A percentile compares a stretch with the other conserved stretches of the same genome.
Evolutionary conservation across 1,140 invertebrate species (phyloP).

Genomic region (Berghia stephanieae): DNA sequence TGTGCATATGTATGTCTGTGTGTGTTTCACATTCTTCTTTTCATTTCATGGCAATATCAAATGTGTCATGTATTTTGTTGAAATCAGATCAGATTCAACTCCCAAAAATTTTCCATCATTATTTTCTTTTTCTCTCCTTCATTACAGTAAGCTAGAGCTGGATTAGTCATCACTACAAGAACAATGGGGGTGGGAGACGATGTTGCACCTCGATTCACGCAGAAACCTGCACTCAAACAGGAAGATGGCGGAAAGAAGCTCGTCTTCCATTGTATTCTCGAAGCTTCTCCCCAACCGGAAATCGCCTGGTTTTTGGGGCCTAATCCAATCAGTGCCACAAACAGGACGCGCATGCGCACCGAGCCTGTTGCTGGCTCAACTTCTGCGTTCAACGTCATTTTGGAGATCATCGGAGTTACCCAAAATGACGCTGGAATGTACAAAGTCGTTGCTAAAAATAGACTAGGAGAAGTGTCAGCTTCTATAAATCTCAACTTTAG

Average conservation of each 20-base stretch:
- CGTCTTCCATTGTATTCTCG: slow-evolving; percentile 63
- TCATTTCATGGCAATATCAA: neutral
- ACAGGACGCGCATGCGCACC: slow-evolving; percentile 57
- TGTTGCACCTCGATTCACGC: slow-evolving; percentile 94
- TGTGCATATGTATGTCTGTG: neutral
- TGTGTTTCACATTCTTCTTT: neutral
- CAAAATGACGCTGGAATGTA: slow-evolving; percentile 96
- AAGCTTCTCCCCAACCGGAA: slow-evolving; percentile 63
- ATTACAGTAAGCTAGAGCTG: neutral
- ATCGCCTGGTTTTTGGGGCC: slow-evolving; percentile 63
- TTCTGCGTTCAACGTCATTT: slow-evolving; percentile 55
- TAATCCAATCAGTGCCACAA: slow-evolving; percentile 47
- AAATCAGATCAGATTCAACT: neutral
- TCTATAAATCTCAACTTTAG: slow-evolving; percentile 99
- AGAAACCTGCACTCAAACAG: slow-evolving; percentile 95
- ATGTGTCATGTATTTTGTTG: neutral
- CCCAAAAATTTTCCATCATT: neutral
- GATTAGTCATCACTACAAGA: slow-evolving; percentile 11
- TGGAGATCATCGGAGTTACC: slow-evolving; percentile 94
- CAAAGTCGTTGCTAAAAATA: slow-evolving; percentile 97
- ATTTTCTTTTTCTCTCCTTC: neutral
- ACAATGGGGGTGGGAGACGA: slow-evolving; percentile 91
- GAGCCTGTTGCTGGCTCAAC: slow-evolving; percentile 53
- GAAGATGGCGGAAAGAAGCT: slow-evolving; percentile 80
- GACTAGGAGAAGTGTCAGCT: slow-evolving; percentile 95